Conservation (phyloP, 2,113 vertebrate genomes). For the Lampris megalopsis region DNA sequence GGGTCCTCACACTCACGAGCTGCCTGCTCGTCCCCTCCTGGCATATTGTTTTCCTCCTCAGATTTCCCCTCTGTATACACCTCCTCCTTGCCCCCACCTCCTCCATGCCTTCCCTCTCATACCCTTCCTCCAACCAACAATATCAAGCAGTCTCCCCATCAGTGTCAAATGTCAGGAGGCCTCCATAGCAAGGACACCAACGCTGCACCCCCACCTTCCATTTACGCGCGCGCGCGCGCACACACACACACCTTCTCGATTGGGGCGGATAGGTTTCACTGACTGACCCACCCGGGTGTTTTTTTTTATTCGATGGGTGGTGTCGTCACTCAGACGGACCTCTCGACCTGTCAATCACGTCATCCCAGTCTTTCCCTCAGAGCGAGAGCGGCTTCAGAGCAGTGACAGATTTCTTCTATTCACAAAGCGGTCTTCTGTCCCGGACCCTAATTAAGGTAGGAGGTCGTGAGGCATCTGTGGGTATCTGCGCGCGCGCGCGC, state of each 20-base stretch:
- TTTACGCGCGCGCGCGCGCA: too few species aligned
- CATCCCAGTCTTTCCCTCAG: background rate
- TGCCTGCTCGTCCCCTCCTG: too few species aligned
- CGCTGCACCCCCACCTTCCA: background rate
- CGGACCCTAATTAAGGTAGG: too few species aligned
- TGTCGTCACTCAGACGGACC: conserved; percentile 9
- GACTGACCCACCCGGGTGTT: background rate
- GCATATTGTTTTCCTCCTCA: too few species aligned
- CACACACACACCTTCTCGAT: background rate
- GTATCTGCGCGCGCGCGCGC: too few species aligned
- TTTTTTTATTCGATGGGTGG: background rate
- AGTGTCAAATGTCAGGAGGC: conserved; percentile 25
- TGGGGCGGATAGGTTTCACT: conserved; percentile 1
- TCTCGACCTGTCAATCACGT: conserved; percentile 55
- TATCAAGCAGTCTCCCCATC: background rate
- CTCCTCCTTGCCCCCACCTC: background rate
- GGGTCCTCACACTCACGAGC: too few species aligned
- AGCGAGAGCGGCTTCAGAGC: background rate
- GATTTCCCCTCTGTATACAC: too few species aligned
- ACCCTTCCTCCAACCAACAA: background rate
- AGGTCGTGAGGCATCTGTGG: too few species aligned
- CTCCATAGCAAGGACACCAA: background rate
- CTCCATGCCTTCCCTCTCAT: background rate
- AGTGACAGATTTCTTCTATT: too few species aligned
- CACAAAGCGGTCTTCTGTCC: too few species aligned